Conservation (phyloP, 2,888 invertebrate species). For the Conops quadrifasciatus region DNA sequence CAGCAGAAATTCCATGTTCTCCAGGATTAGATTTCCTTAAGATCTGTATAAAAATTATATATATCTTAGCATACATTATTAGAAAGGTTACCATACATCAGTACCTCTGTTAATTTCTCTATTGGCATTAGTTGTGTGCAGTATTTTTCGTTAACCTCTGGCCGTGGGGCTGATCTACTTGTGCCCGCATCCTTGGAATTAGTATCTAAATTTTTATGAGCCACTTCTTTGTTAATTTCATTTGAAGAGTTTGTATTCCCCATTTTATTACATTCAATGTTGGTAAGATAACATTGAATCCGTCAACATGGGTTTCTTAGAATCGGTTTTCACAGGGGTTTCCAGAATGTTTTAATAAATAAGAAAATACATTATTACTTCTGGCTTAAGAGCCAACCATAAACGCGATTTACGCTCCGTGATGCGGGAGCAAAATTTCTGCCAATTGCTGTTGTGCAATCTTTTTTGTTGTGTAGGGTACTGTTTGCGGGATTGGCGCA, state of each 20-base stretch:
- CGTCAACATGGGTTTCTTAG: too few relatives aligned
- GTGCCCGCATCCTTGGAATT: slow-evolving; percentile 49
- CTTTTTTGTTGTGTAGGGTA: too few relatives aligned
- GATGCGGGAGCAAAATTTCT: too few relatives aligned
- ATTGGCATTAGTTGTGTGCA: slow-evolving; percentile 75
- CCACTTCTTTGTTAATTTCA: slow-evolving; percentile 3
- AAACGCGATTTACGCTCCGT: too few relatives aligned
- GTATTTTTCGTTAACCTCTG: slow-evolving; percentile 73
- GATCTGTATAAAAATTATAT: slow-evolving; percentile 67
- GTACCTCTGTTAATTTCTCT: slow-evolving; percentile 75
- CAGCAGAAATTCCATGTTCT: slow-evolving; percentile 75
- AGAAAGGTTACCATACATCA: neutral
- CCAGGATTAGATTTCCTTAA: slow-evolving; percentile 75
- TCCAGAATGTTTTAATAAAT: too few relatives aligned
- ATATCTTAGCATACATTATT: slow-evolving; percentile 41
- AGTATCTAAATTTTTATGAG: slow-evolving; percentile 4
- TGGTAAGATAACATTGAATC: too few relatives aligned
- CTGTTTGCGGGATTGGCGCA: too few relatives aligned
- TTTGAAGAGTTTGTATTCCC: slow-evolving; percentile 31
- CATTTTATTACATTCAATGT: slow-evolving; percentile 2
- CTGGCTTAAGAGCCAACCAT: too few relatives aligned
- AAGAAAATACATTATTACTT: slow-evolving; percentile 5
- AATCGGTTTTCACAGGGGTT: too few relatives aligned
- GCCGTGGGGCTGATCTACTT: slow-evolving; percentile 73
- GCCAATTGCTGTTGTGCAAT: too few relatives aligned